Base-by-base conservation (phyloP, 2,797 vertebrate genomes). In the Lutjanus campechanus region DNA sequence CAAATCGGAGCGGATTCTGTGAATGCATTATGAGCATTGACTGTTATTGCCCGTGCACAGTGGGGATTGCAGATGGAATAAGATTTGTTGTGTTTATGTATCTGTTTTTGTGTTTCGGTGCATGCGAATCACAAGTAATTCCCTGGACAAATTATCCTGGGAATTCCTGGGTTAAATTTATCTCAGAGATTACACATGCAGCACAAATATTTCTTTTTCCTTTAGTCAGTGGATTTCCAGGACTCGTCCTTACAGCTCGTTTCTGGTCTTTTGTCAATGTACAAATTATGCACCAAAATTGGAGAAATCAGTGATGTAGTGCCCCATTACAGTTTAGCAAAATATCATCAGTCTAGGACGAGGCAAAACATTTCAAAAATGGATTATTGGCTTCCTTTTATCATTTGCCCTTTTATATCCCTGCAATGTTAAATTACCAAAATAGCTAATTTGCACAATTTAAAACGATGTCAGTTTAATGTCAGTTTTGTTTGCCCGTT, bases 121-220 rank as follows among this genome's bases (percentile, higher is more conserved):
- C 69, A 65, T 69, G 63, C 54, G 76, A 83, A 68, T 40, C 56
- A 47, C 70, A 61, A 86, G 72, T 84, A 81, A 86, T 84, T 84
- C 67, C 74, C 77, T 1, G 55, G 41, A 76, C 76, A 56, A 68
- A 86, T 81, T 43, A 82, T 83, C 80, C 60, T 0, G 44, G 82
- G 87, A 86, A 82, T 82, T 88, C 64, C 69, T 68, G 44, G 72
- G 66, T 86, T 86, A 87, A 79, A 85, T 84, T 79, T 76, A 88
- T 90, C 82, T 82, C 55, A 16, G 76, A 79, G 74, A 77, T 78
- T 70, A 85, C 64, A 87, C 69, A 77, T 51, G 78, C 56, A 64
- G 64, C 67, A 5, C 50, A 13, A n/a, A n/a, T 9, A 15, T 56
- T 25, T 73, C 13, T n/a, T 7, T 49, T 54, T 40, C 43, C 16